These are phyloP conservation scores for Pelobates fuscus DNA, from an alignment of 2,113 vertebrate species.

Conservation along the genomic window DNA sequence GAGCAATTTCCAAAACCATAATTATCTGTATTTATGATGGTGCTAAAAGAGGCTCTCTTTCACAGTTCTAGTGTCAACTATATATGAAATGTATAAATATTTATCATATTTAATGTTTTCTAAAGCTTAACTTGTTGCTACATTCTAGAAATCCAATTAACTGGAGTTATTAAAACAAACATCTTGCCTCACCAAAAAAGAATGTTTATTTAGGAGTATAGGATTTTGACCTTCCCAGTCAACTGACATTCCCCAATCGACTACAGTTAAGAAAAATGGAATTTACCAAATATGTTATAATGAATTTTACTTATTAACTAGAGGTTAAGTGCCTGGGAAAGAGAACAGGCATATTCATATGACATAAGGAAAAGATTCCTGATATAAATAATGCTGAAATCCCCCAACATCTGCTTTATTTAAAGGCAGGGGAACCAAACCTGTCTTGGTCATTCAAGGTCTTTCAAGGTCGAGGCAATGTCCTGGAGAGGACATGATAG, in stretches of 20 bases:
- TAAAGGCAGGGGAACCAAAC: no score
- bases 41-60: slow-evolving; percentile 12
- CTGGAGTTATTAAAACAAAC: neutral
- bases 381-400: no score
- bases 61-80: neutral
- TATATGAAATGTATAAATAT: neutral
- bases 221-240: neutral
- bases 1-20: slow-evolving; percentile 1
- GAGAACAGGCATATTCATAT: no score
- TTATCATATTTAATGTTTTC: slow-evolving; percentile 21
- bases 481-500: no score
- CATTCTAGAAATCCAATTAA: neutral
- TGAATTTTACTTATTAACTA: no score
- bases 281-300: neutral
- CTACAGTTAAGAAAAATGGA: neutral
- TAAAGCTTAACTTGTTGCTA: neutral
- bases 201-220: neutral
- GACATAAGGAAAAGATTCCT: no score
- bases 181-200: neutral
- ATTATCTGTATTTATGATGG: slow-evolving; percentile 20
- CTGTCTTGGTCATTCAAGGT: no score
- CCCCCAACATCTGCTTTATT: no score
- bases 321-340: no score
- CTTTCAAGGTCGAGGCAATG: no score
- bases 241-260: no score